Evolutionary conservation across 2,113 vertebrate species (phyloP).

Genomic region (Chaenocephalus aceratus): DNA sequence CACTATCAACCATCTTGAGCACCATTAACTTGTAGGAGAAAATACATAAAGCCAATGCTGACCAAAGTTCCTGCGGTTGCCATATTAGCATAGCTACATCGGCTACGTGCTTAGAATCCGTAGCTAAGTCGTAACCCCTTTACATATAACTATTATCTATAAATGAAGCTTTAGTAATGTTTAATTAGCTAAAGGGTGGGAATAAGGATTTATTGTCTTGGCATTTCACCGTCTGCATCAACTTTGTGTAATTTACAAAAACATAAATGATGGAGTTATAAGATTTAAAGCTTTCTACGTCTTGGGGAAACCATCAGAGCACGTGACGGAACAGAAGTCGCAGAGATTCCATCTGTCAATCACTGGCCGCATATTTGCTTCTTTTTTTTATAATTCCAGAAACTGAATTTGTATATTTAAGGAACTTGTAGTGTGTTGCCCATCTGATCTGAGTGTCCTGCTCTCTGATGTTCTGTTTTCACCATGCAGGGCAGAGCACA

Average conservation of each 20-base stretch:
- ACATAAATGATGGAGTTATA: background rate
- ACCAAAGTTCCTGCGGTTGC: too few relatives aligned
- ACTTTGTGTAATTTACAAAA: background rate
- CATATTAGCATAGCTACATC: too few relatives aligned
- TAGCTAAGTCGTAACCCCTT: too few relatives aligned
- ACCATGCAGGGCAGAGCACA: conserved; percentile 16
- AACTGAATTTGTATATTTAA: background rate
- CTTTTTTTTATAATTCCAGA: too few relatives aligned
- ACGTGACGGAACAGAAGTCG: background rate
- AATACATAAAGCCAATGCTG: too few relatives aligned
- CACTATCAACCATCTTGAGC: background rate
- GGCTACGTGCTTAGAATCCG: too few relatives aligned
- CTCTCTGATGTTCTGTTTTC: background rate
- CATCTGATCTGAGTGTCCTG: conserved; percentile 24
- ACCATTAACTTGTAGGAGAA: too few relatives aligned
- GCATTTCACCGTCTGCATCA: background rate
- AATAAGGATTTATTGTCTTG: background rate
- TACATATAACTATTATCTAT: too few relatives aligned
- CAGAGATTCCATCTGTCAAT: background rate
- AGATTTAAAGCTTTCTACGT: background rate
- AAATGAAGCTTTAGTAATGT: too few relatives aligned
- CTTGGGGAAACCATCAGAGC: background rate
- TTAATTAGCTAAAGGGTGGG: too few relatives aligned
- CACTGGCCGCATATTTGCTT: background rate
- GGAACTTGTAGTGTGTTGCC: background rate